These are phyloP conservation scores for Orthonychiurus folsomi DNA, from an alignment of 2,888 invertebrate species.

Conservation along the genomic window DNA sequence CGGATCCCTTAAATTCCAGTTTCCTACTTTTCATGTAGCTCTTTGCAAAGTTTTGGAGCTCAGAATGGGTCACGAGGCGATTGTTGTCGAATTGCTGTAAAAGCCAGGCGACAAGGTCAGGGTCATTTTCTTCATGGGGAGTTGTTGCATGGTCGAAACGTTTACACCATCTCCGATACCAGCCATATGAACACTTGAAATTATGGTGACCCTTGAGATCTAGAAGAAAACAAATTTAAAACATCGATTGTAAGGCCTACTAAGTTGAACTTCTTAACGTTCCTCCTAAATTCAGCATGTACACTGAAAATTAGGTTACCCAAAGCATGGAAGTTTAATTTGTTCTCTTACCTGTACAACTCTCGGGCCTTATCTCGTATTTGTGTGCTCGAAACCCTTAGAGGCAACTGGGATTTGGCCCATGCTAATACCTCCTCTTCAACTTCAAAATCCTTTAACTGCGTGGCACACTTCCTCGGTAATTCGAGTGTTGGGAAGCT, in stretches of 20 bases:
- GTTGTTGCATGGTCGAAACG: slow-evolving; percentile 24
- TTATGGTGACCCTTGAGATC: slow-evolving; percentile 38
- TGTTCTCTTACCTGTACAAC: slow-evolving; percentile 37
- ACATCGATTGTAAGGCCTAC: too few species aligned
- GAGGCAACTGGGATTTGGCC: slow-evolving; percentile 21
- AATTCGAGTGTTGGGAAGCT: not conserved
- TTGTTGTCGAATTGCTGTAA: slow-evolving; percentile 41
- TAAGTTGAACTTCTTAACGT: too few species aligned
- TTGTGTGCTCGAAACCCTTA: slow-evolving; percentile 32
- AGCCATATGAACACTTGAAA: slow-evolving; percentile 42
- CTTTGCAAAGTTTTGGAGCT: slow-evolving; percentile 40
- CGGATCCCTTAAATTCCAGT: slow-evolving; percentile 40
- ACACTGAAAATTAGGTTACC: too few species aligned
- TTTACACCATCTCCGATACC: slow-evolving; percentile 42
- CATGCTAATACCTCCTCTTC: slow-evolving; percentile 27
- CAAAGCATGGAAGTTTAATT: too few species aligned
- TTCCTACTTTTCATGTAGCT: slow-evolving; percentile 20
- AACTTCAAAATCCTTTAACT: slow-evolving; percentile 27
- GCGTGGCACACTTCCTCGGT: slow-evolving; percentile 14
- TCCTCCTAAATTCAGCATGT: too few species aligned
- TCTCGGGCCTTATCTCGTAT: slow-evolving; percentile 41
- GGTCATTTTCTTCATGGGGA: slow-evolving; percentile 31
- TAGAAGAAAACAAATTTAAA: too few species aligned
- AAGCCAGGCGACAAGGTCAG: slow-evolving; percentile 40
- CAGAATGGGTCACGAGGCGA: slow-evolving; percentile 38